Conservation (phyloP, 1,140 invertebrate species). For the Euura saliciscinereae region DNA sequence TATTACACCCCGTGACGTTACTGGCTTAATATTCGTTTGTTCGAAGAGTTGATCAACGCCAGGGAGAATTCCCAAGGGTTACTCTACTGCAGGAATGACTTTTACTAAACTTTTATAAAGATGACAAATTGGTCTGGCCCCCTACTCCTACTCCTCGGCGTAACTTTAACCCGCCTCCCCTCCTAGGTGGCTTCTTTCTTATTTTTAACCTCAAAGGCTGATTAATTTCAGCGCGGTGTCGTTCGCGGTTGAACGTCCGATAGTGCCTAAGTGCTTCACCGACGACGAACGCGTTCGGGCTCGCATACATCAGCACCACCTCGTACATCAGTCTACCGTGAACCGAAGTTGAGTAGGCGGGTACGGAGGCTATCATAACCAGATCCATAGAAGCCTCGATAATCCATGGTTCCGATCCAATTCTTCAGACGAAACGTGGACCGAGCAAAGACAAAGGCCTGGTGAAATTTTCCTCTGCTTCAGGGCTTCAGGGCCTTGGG, state of each 20-base stretch:
- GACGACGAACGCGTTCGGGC: not conserved
- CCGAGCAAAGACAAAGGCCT: not conserved
- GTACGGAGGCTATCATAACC: not conserved
- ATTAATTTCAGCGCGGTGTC: not conserved
- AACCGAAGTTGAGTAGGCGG: not conserved
- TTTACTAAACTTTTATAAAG: conserved; percentile 5
- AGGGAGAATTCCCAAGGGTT: not conserved
- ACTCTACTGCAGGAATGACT: not conserved
- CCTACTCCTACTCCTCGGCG: no score
- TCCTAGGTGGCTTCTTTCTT: not conserved
- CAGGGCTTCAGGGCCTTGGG: not conserved
- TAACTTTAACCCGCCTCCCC: no score
- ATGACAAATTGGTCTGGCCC: not conserved
- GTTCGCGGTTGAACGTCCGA: not conserved
- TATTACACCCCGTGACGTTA: not conserved
- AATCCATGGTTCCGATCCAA: not conserved
- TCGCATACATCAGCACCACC: no score
- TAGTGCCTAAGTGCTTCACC: not conserved
- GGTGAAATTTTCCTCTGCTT: not conserved
- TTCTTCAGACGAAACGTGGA: not conserved
- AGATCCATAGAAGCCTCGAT: not conserved
- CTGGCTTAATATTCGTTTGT: not conserved
- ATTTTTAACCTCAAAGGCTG: conserved; percentile 2
- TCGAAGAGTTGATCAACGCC: not conserved
- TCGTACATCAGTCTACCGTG: not conserved